A percentile compares a stretch with the other conserved stretches of the same genome.
Evolutionary conservation across 2,888 invertebrate species (phyloP).

Genomic region (Romanomermis culicivorax): DNA sequence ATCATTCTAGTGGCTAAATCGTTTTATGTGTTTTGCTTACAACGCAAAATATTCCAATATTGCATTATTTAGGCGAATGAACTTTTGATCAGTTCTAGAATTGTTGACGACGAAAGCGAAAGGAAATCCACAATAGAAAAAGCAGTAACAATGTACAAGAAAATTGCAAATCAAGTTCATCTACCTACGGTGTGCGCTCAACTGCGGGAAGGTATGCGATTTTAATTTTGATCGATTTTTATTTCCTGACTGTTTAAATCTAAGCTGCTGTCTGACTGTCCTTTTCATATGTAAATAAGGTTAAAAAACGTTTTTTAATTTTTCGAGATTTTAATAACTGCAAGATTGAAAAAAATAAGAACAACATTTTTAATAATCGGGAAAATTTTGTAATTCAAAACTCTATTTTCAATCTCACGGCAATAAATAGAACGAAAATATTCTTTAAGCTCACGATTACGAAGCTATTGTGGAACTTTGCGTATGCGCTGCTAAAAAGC

Average conservation of each 20-base stretch:
- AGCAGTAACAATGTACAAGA: constrained; percentile 47
- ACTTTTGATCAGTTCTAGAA: constrained; percentile 3
- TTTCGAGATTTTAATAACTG: too few species aligned
- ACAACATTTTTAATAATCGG: too few species aligned
- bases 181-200: constrained; percentile 61
- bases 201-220: constrained; percentile 41
- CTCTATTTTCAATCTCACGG: too few species aligned
- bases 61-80: constrained; percentile 9
- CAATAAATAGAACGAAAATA: background rate
- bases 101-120: background rate
- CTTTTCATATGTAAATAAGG: too few species aligned
- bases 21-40: too few species aligned
- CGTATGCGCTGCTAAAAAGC: constrained; percentile 54
- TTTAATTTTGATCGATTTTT: background rate
- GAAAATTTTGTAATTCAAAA: too few species aligned
- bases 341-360: too few species aligned
- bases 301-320: too few species aligned
- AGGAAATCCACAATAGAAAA: constrained; percentile 7
- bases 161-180: constrained; percentile 66
- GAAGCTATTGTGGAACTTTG: constrained; percentile 71
- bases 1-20: too few species aligned
- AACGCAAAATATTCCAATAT: too few species aligned
- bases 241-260: too few species aligned
- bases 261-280: background rate
- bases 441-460: constrained; percentile 43